phyloP scores from a whole-genome alignment of 2,797 vertebrate species.

The Parambassis ranga region DNA sequence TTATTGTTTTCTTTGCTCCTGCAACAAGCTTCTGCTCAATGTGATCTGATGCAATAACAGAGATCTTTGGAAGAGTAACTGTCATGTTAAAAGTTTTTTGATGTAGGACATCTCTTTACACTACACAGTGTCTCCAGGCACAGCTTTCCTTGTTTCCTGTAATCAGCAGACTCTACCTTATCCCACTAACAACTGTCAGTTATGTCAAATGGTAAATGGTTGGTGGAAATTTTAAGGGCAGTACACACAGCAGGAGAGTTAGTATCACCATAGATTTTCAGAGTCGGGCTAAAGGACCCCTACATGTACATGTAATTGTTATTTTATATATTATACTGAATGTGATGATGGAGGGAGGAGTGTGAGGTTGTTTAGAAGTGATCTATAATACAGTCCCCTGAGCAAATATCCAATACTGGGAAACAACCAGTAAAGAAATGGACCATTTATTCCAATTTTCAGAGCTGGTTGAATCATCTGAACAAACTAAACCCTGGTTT shows the following conservation, averaged over 20 bases:
- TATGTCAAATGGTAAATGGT: neutral
- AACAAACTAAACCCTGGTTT: too few relatives aligned
- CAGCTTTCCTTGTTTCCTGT: neutral
- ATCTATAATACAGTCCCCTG: neutral
- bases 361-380: too few relatives aligned
- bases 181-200: neutral
- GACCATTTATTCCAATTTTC: too few relatives aligned
- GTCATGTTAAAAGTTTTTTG: neutral
- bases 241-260: neutral
- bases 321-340: too few relatives aligned
- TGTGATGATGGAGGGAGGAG: too few relatives aligned
- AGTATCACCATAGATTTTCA: neutral
- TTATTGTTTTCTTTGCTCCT: neutral
- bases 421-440: too few relatives aligned
- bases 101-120: neutral
- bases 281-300: neutral
- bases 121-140: neutral
- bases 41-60: neutral
- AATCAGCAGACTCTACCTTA: neutral
- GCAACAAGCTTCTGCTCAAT: too few relatives aligned
- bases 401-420: too few relatives aligned
- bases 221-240: neutral
- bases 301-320: too few relatives aligned
- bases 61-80: neutral
- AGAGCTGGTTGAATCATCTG: too few relatives aligned